Evolutionary conservation across 1,140 invertebrate species (phyloP), one percentile per base, ranked within the genome.

Genomic region (Nymphalis io): DNA sequence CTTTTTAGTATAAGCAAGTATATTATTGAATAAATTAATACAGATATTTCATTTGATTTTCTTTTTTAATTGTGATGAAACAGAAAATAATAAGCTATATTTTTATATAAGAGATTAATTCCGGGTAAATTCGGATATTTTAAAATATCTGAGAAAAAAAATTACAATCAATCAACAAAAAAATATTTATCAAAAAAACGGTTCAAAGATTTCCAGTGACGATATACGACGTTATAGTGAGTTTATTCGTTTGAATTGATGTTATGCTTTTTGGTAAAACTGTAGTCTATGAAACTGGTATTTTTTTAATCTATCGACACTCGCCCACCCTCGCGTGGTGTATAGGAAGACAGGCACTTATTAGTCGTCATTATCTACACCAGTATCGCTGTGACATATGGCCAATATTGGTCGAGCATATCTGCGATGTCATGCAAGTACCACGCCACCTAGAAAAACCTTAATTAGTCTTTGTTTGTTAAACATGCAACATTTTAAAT

Each of bases 261-360:
- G 4, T 13, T 13, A 1, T 16, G 3, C 0, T 6, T 46, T 8
- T 46, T 46, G 42, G 42, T 8, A n/a, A n/a, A 15, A n/a, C 42
- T 15, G 1, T 46, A 42, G 40, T 51, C 46, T 18, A 51, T 20
- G 11, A 12, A 20, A 51, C 10, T 1, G 18, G 20, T 18, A 51
- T 51, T 10, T 51, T 48, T 18, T 20, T 20, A 51, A 51, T 51
- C 12, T 51, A 70, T 70, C 68, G 68, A 70, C 62, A 40, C 20
- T 21, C 4, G 44, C 38, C 33, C 38, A 61, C 83, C 63, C 82
- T 84, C 82, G 13, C 18, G 39, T 53, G 61, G 73, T 76, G 75
- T 75, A 82, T 80, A 82, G 78, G 83, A 89, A 90, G 85, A 90
- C 85, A 90, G 85, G 83, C 87, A 87, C 88, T 90, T 89, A 90